Evolutionary conservation across 2,888 invertebrate genomes (phyloP).

Genomic region (Pachycephus smyrnensis): DNA sequence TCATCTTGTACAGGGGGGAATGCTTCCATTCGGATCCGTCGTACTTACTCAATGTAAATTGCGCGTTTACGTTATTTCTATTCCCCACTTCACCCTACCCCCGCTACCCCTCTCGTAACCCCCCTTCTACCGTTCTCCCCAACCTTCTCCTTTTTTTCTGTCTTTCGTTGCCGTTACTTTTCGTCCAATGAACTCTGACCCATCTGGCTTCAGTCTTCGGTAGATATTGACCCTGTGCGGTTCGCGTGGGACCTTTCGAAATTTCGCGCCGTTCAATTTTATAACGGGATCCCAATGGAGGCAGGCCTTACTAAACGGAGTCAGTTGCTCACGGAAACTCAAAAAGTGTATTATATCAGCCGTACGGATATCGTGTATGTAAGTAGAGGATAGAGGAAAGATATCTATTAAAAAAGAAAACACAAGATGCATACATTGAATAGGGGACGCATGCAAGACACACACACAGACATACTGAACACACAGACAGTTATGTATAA

Average conservation of each 20-base stretch:
- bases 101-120: neutral
- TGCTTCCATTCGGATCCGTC: no score
- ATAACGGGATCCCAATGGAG: neutral
- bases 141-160: neutral
- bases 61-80: no score
- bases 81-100: no score
- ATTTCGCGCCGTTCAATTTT: no score
- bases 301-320: neutral
- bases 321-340: constrained; percentile 45
- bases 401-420: constrained; percentile 11
- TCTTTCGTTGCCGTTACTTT: neutral
- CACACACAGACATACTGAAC: constrained; percentile 12
- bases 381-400: constrained; percentile 31
- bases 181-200: neutral
- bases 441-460: constrained; percentile 10
- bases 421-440: constrained; percentile 13
- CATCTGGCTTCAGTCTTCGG: no score
- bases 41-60: no score
- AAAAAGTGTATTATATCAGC: constrained; percentile 54
- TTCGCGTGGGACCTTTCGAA: no score
- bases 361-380: constrained; percentile 22
- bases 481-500: constrained; percentile 55
- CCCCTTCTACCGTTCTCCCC: neutral
- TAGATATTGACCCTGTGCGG: no score
- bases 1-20: constrained; percentile 29